Percentiles rank a stretch among this genome's conserved stretches.
Conservation (phyloP, 2,113 vertebrate species). For the Myiopsitta monachus region DNA sequence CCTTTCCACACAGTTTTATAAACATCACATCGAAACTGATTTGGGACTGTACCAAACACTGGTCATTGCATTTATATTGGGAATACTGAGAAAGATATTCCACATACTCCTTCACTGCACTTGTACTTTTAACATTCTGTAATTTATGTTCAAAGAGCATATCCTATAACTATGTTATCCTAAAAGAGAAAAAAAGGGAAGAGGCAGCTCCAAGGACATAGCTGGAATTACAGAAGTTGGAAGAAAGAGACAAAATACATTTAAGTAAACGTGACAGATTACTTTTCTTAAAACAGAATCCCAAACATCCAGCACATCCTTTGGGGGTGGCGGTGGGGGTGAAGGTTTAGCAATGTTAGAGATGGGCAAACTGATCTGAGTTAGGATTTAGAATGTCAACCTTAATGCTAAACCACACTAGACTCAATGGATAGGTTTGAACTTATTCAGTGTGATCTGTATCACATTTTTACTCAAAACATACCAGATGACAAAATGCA, state of each 20-base stretch:
- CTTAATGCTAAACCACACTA: background rate
- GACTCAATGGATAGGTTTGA: background rate
- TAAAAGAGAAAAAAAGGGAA: background rate
- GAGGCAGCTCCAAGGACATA: background rate
- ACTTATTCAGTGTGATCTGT: background rate
- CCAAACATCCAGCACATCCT: background rate
- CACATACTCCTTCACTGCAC: background rate
- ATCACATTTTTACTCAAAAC: background rate
- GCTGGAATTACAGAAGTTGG: background rate
- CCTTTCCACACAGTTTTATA: background rate
- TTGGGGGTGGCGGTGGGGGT: too few species aligned
- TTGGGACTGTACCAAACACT: background rate
- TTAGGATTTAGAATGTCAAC: background rate
- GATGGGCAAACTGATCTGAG: background rate
- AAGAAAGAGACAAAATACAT: background rate
- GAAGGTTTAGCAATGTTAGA: background rate
- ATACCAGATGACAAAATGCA: background rate
- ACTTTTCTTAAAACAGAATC: background rate
- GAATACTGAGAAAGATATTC: background rate
- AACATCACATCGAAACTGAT: background rate
- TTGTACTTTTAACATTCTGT: background rate
- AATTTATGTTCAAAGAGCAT: background rate
- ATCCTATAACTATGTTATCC: background rate
- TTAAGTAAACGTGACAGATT: background rate
- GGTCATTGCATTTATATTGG: background rate